Evolutionary conservation across 2,113 vertebrate species (phyloP).

Genomic region (Platycercus adscitus): DNA sequence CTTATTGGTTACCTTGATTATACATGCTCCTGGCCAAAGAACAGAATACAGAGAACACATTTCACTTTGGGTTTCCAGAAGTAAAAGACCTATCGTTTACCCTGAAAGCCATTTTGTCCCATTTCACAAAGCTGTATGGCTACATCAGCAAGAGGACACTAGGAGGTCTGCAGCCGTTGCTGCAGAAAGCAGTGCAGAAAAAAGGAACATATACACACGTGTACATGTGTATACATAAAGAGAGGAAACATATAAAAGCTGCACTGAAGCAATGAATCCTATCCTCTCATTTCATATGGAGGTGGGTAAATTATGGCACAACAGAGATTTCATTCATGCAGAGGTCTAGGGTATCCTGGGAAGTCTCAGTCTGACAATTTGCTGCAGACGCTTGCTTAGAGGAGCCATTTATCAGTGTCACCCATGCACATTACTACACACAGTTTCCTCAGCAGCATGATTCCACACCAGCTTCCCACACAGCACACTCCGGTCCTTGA

Average conservation of each 20-base stretch:
- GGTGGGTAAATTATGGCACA: constrained; percentile 21
- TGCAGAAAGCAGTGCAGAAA: not conserved
- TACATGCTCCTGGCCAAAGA: not conserved
- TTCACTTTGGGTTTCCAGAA: not conserved
- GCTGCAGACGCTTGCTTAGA: constrained; percentile 19
- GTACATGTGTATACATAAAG: not conserved
- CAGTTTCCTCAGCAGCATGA: not conserved
- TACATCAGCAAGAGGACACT: constrained; percentile 20
- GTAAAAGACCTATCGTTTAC: not conserved
- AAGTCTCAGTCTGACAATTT: constrained; percentile 39
- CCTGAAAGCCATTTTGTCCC: not conserved
- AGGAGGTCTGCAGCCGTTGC: not conserved
- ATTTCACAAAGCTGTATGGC: not conserved
- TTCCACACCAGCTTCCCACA: constrained; percentile 16
- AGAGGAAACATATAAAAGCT: constrained; percentile 37
- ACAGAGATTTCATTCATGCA: constrained; percentile 52
- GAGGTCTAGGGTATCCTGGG: constrained; percentile 30
- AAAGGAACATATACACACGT: not conserved
- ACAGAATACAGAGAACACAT: not conserved
- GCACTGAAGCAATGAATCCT: constrained; percentile 42
- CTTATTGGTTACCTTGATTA: not conserved
- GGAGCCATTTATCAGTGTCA: constrained; percentile 66
- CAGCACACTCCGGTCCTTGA: not conserved
- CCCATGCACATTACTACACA: constrained; percentile 10
- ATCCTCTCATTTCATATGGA: constrained; percentile 22